Percentiles rank a stretch among this genome's conserved stretches.
Conservation (phyloP, 1,140 invertebrate genomes). For the Pseudomyrmex sp. region DNA sequence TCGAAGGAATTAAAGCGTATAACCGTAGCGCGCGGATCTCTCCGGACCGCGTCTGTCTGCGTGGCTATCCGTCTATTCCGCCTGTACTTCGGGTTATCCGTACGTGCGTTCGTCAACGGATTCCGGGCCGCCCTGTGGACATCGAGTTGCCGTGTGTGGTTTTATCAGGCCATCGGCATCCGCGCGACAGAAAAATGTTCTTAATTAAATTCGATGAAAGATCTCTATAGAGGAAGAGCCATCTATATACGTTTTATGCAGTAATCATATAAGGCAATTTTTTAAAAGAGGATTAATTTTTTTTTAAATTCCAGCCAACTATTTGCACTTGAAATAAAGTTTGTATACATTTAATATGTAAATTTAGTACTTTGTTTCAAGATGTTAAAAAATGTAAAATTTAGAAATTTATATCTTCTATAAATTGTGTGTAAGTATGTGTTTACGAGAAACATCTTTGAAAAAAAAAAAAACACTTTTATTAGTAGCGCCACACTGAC, state of each 20-base stretch:
- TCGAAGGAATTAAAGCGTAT: conserved; percentile 85
- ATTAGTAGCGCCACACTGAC: too few relatives aligned
- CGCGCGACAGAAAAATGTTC: background rate
- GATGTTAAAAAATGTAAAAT: too few relatives aligned
- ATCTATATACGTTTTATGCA: background rate
- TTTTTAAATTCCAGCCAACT: background rate
- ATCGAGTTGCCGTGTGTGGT: conserved; percentile 75
- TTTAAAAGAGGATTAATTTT: background rate
- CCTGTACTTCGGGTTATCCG: conserved; percentile 66
- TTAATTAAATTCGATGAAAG: background rate
- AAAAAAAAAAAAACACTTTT: background rate
- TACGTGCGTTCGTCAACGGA: conserved; percentile 65
- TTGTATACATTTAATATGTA: background rate
- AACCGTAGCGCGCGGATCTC: conserved; percentile 78
- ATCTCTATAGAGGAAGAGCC: background rate
- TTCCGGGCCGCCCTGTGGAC: conserved; percentile 71
- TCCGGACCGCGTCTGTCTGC: conserved; percentile 76
- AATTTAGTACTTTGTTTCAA: background rate
- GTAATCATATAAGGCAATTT: background rate
- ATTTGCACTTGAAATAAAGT: too few relatives aligned
- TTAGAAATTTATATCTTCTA: too few relatives aligned
- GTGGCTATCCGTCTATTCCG: conserved; percentile 61
- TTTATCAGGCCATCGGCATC: conserved; percentile 41
- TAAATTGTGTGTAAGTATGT: too few relatives aligned
- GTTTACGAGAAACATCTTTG: background rate